A percentile compares a stretch with the other conserved stretches of the same genome.
Conservation (phyloP, 2,113 vertebrate genomes). For the Oceanodroma tethys region DNA sequence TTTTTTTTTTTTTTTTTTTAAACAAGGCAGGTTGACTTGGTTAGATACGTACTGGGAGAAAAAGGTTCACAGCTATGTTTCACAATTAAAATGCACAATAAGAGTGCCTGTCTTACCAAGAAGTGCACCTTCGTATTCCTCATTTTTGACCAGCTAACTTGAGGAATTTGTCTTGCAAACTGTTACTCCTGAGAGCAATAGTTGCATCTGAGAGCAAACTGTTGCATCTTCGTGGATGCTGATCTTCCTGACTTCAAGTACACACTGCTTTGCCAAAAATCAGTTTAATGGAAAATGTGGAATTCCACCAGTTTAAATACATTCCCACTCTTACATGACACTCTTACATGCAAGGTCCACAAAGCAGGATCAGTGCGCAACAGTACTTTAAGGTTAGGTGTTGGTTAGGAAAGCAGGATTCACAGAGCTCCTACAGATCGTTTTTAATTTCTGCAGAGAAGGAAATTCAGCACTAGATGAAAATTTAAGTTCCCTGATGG, state of each 20-base stretch:
- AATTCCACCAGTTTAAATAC: not conserved
- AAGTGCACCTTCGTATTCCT: not conserved
- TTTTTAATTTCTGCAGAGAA: not conserved
- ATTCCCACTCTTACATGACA: not conserved
- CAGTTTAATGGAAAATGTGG: not conserved
- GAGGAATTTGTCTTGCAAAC: not conserved
- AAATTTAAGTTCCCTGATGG: not conserved
- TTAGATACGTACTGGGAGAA: not conserved
- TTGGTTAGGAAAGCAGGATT: not conserved
- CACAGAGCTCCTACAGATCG: not conserved
- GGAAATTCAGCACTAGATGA: not conserved
- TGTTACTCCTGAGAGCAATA: not conserved
- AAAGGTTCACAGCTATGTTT: not conserved
- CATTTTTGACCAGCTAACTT: not conserved
- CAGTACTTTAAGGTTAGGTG: not conserved
- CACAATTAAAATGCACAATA: not conserved
- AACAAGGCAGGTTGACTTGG: not conserved
- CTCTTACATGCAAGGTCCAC: not conserved
- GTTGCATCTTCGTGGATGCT: not conserved
- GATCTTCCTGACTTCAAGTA: not conserved
- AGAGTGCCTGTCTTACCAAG: not conserved
- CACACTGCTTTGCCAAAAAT: not conserved
- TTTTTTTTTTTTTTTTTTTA: not conserved
- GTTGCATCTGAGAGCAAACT: not conserved
- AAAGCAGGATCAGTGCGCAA: not conserved